These are phyloP conservation scores for Drosophila borborema DNA, from an alignment of 2,888 invertebrate species.

Conservation along the genomic window DNA sequence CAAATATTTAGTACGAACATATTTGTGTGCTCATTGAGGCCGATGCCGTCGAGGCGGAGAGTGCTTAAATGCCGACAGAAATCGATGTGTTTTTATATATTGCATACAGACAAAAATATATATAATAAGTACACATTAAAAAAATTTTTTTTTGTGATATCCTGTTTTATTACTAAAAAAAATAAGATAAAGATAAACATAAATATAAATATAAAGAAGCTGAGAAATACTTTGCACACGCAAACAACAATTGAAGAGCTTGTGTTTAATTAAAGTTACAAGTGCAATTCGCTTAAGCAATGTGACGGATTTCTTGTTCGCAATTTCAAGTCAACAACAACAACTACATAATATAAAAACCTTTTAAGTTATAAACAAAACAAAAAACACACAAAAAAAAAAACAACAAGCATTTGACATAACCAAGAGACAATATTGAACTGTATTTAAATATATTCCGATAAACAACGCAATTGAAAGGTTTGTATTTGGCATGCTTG, in stretches of 20 bases:
- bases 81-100: slow-evolving; percentile 22
- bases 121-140: background rate
- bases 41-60: slow-evolving; percentile 30
- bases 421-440: slow-evolving; percentile 1
- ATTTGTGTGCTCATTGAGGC: slow-evolving; percentile 18
- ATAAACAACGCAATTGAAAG: slow-evolving; percentile 8
- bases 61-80: slow-evolving; percentile 29
- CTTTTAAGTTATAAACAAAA: background rate
- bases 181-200: background rate
- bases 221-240: background rate
- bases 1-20: slow-evolving; percentile 6
- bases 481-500: slow-evolving; percentile 7
- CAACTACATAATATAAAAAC: slow-evolving; percentile 4
- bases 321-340: slow-evolving; percentile 18
- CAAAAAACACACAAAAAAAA: too few species aligned
- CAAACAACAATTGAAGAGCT: background rate
- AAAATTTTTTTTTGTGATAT: slow-evolving; percentile 4
- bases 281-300: slow-evolving; percentile 13
- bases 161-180: slow-evolving; percentile 9
- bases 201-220: background rate
- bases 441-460: slow-evolving; percentile 6
- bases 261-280: slow-evolving; percentile 25
- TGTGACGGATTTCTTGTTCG: slow-evolving; percentile 21
- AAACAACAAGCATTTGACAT: background rate
- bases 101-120: background rate